Evolutionary conservation across 2,888 invertebrate species (phyloP).

Genomic region (Pammene fasciana): DNA sequence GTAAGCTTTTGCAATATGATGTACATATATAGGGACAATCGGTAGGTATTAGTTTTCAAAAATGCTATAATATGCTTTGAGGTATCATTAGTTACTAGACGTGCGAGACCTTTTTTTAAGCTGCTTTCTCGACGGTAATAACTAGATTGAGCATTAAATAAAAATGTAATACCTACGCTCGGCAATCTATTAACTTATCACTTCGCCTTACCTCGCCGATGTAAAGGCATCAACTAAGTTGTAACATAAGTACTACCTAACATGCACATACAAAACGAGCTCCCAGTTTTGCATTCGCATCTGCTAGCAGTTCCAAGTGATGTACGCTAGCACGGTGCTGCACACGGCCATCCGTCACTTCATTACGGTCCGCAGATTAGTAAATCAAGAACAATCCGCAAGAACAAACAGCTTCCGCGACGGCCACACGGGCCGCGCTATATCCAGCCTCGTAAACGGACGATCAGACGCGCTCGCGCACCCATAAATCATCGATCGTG

Average conservation of each 20-base stretch:
- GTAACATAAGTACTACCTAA: slow-evolving; percentile 1
- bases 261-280: slow-evolving; percentile 1
- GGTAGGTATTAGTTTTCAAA: too few species aligned
- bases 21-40: too few species aligned
- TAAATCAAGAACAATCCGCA: slow-evolving; percentile 66
- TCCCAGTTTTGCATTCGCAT: slow-evolving; percentile 20
- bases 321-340: slow-evolving; percentile 43
- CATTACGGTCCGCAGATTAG: slow-evolving; percentile 57
- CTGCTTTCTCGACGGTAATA: too few species aligned
- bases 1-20: too few species aligned
- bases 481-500: slow-evolving; percentile 72
- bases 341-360: slow-evolving; percentile 51
- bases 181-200: not conserved
- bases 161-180: too few species aligned
- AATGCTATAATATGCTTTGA: too few species aligned
- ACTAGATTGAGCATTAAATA: too few species aligned
- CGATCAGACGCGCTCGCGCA: slow-evolving; percentile 68
- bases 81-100: too few species aligned
- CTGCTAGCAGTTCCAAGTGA: slow-evolving; percentile 32
- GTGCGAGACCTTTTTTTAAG: too few species aligned
- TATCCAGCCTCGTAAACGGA: slow-evolving; percentile 68
- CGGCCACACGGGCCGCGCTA: slow-evolving; percentile 67
- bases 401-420: slow-evolving; percentile 58
- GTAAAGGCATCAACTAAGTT: not conserved
- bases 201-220: not conserved